phyloP scores from a whole-genome alignment of 2,113 vertebrate species.

The Neotragus moschatus region DNA sequence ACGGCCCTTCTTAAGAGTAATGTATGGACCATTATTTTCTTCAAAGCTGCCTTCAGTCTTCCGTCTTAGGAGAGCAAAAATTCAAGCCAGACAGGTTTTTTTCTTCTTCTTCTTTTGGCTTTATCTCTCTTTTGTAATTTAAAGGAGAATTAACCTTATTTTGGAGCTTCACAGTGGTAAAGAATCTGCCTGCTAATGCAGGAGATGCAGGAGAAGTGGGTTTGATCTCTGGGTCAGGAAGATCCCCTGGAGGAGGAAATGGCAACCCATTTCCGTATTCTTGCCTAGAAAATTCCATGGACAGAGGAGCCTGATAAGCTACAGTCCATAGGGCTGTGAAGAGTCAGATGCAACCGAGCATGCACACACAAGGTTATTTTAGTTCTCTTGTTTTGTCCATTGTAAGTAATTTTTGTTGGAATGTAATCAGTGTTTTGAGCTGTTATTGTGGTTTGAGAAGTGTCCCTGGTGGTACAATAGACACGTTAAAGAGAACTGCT shows the following conservation, averaged over 20 bases:
- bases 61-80: conserved; percentile 29
- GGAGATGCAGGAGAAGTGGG: neutral
- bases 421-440: neutral
- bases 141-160: conserved; percentile 22
- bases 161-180: neutral
- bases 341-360: neutral
- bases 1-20: conserved; percentile 45
- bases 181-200: neutral
- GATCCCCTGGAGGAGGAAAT: neutral
- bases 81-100: conserved; percentile 14
- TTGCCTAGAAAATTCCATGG: neutral
- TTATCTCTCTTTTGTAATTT: conserved; percentile 30
- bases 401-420: neutral
- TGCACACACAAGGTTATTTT: conserved; percentile 5
- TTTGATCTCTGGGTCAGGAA: neutral
- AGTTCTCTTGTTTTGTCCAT: neutral
- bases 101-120: neutral
- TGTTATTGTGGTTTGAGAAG: neutral
- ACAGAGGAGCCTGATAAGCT: neutral
- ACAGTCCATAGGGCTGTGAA: neutral
- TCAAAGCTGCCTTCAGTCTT: conserved; percentile 40
- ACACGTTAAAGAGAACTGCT: neutral
- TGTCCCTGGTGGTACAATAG: neutral
- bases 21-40: conserved; percentile 23
- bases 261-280: neutral